Evolutionary conservation across 1,140 invertebrate species (phyloP), one percentile per base, ranked within the genome.

Genomic region (Drosophila lacteicornis): DNA sequence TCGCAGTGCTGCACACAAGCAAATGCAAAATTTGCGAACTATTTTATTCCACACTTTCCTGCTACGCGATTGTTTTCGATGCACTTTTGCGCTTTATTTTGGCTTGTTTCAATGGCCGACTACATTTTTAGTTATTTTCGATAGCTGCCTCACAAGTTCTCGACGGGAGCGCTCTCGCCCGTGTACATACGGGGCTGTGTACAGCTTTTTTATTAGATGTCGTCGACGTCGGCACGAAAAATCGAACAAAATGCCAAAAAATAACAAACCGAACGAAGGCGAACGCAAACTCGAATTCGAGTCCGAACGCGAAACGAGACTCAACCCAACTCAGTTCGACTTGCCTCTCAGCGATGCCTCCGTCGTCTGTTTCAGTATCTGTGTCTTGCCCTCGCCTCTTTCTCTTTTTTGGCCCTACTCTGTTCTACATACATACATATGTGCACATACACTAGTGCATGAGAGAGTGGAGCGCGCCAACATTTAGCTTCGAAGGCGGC

Each of bases 171-270:
- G 55, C 67, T 59, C 68, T 73, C 67, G 43, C 63, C 69, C 68
- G 50, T 71, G 50, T 42, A 66, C 65, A 47, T 60, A 77, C 65
- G 59, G 51, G 59, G 51, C 66, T 43, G 76, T 76, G 63, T 88
- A 82, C 83, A 87, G 80, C 79, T 82, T 84, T 83, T 86, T 86
- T 85, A 85, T 85, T 85, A 85, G 82, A 85, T 79, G 82, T 70
- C 75, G 76, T 63, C 76, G 76, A 62, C 75, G 80, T 62, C 80
- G 71, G 58, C 68, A 77, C 58, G 73, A 90, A 79, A 88, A 90
- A 90, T 91, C 85, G 85, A 90, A 90, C 85, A 90, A 91, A 90
- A 90, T 85, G 75, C 85, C 82, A 85, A 88, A 90, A 90, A 90
- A 79, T 67, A 87, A 86, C 84, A 86, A 86, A 88, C 80, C 80